These are phyloP conservation scores for Pyrocephalus nanus DNA, from an alignment of 2,797 vertebrate species.

Conservation along the genomic window DNA sequence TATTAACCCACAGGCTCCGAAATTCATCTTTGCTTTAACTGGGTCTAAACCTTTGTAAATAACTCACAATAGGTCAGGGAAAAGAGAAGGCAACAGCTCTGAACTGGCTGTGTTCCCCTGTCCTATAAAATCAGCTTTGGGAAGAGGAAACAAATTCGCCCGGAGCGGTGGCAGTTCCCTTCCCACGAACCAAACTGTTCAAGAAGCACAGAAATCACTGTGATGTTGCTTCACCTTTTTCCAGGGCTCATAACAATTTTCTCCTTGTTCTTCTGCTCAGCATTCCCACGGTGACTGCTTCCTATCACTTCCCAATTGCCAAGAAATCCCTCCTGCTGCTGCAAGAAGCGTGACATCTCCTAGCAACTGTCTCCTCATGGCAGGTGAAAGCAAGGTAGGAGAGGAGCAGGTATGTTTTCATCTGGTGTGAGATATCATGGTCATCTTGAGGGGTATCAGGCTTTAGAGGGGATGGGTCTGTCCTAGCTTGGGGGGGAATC, in stretches of 20 bases:
- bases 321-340: background rate
- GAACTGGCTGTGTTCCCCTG: slow-evolving; percentile 28
- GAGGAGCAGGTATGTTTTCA: background rate
- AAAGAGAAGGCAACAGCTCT: background rate
- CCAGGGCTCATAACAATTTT: background rate
- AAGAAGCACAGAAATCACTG: background rate
- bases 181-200: background rate
- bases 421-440: background rate
- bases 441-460: background rate
- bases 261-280: background rate
- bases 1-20: background rate
- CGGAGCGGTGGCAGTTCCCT: background rate
- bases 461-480: background rate
- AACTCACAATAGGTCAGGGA: background rate
- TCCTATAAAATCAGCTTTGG: slow-evolving; percentile 19
- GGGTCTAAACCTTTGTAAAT: slow-evolving; percentile 22
- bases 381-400: background rate
- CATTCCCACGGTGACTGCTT: background rate
- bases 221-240: background rate
- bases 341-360: background rate
- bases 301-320: background rate
- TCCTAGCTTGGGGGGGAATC: background rate
- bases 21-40: slow-evolving; percentile 36
- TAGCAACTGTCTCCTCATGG: background rate
- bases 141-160: background rate